A percentile compares a stretch with the other conserved stretches of the same genome.
phyloP scores from a whole-genome alignment of 2,113 vertebrate species.

The Ammodytes marinus region DNA sequence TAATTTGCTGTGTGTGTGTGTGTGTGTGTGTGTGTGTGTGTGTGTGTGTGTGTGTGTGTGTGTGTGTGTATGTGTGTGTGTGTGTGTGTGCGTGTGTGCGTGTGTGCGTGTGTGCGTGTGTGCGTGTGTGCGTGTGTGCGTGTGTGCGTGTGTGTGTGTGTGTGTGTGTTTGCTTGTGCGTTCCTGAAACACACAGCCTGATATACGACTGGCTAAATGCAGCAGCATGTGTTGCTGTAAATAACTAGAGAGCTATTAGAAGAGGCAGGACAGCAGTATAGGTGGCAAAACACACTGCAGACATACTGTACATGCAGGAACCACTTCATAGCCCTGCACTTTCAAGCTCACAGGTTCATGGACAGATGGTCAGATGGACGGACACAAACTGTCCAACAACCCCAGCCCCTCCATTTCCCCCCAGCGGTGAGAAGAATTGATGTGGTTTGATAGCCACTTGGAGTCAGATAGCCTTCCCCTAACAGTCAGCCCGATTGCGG shows the following conservation, averaged over 20 bases:
- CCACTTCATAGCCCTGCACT: conserved; percentile 26
- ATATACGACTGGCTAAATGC: conserved; percentile 71
- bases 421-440: conserved; percentile 37
- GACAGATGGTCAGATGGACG: conserved; percentile 66
- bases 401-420: conserved; percentile 21
- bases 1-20: neutral
- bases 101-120: too few relatives aligned
- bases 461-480: conserved; percentile 33
- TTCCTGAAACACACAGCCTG: conserved; percentile 43
- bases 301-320: conserved; percentile 29
- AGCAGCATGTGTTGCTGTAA: conserved; percentile 72
- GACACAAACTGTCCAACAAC: conserved; percentile 51
- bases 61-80: neutral
- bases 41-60: neutral
- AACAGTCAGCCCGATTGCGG: conserved; percentile 32
- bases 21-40: neutral
- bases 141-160: neutral
- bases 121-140: too few relatives aligned
- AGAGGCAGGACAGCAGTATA: conserved; percentile 55
- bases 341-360: conserved; percentile 39
- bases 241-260: conserved; percentile 72
- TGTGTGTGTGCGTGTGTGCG: conserved; percentile 3
- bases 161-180: neutral
- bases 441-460: conserved; percentile 57
- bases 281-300: conserved; percentile 31